Conservation (phyloP, 2,797 vertebrate species). For the Oryzias dopingdopingensis region DNA sequence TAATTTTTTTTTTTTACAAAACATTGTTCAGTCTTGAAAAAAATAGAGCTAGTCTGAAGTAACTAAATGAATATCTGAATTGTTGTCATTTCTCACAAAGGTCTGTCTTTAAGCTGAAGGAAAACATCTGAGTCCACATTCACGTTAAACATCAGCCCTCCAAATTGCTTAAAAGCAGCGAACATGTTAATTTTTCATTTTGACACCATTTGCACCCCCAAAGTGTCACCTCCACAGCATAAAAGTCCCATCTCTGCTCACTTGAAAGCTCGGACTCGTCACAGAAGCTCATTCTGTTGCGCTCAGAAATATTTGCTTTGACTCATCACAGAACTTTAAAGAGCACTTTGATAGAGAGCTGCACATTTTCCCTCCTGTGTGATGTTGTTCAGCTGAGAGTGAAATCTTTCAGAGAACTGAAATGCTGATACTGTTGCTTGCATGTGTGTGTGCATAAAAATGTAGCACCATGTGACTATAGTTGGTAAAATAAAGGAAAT, state of each 20-base stretch:
- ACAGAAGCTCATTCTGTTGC: conserved; percentile 48
- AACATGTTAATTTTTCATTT: not conserved
- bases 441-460: conserved; percentile 8
- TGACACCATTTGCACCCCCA: not conserved
- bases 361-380: conserved; percentile 52
- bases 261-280: conserved; percentile 48
- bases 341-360: conserved; percentile 63
- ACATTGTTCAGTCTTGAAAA: too few relatives aligned
- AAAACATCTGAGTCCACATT: not conserved
- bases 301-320: conserved; percentile 69
- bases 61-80: too few relatives aligned
- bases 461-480: not conserved
- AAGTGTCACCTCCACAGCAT: conserved; percentile 6
- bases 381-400: conserved; percentile 67
- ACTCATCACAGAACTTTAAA: conserved; percentile 71
- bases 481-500: not conserved
- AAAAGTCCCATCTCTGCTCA: conserved; percentile 36
- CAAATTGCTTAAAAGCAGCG: not conserved
- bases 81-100: too few relatives aligned
- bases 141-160: not conserved
- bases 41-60: too few relatives aligned
- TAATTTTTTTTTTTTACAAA: too few relatives aligned
- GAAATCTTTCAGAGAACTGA: conserved; percentile 49
- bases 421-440: conserved; percentile 3
- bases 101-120: not conserved